Evolutionary conservation across 2,888 invertebrate species (phyloP).

Genomic region (Metacarcinus magister): DNA sequence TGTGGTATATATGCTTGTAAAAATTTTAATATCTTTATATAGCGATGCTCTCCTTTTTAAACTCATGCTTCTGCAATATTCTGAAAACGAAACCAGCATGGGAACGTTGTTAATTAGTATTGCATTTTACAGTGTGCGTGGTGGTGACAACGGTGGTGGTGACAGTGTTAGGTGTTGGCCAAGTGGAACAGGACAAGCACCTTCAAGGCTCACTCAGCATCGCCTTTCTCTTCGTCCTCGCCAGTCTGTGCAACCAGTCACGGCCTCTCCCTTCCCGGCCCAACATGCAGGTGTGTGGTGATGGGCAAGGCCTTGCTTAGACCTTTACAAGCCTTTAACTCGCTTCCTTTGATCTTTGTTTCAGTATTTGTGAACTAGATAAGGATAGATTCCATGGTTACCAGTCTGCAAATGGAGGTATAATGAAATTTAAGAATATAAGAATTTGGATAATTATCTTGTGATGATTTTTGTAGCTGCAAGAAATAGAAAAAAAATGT

Average conservation of each 20-base stretch:
- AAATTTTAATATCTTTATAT: too few relatives aligned
- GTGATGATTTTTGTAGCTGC: too few relatives aligned
- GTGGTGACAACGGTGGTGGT: constrained; percentile 58
- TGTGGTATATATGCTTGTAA: too few relatives aligned
- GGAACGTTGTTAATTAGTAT: too few relatives aligned
- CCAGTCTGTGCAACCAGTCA: constrained; percentile 61
- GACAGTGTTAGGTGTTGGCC: constrained; percentile 28
- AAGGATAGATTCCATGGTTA: not conserved
- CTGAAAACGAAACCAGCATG: too few relatives aligned
- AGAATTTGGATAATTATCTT: too few relatives aligned
- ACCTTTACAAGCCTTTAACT: not conserved
- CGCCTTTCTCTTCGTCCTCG: constrained; percentile 60
- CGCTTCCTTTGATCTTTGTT: not conserved
- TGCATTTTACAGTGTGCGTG: not conserved
- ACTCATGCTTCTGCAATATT: too few relatives aligned
- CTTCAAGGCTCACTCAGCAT: not conserved
- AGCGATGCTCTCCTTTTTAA: too few relatives aligned
- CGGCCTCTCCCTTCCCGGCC: constrained; percentile 29
- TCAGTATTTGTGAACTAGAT: not conserved
- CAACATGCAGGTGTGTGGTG: constrained; percentile 54
- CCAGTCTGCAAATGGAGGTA: not conserved
- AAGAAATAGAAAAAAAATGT: too few relatives aligned
- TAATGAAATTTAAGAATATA: too few relatives aligned
- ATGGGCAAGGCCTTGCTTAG: not conserved
- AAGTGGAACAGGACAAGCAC: not conserved